Percentiles rank a stretch among this genome's conserved stretches.
These are phyloP conservation scores for Drosophila testacea DNA, from an alignment of 2,888 invertebrate species.

Conservation along the genomic window DNA sequence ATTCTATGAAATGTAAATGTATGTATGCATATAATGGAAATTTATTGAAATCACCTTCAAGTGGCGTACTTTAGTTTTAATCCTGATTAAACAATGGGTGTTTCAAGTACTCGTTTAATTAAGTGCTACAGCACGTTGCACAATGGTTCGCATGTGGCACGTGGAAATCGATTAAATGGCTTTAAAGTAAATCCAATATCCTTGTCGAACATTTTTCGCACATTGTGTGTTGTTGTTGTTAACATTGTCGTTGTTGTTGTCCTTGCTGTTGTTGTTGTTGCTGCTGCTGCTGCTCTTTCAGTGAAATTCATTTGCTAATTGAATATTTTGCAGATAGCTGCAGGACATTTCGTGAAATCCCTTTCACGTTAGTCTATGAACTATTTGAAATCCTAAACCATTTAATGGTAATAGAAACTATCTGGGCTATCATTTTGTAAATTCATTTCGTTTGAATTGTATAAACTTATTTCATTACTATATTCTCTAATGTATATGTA, in stretches of 20 bases:
- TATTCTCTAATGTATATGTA: background rate
- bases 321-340: conserved; percentile 36
- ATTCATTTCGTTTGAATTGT: background rate
- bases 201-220: conserved; percentile 7
- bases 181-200: conserved; percentile 28
- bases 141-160: conserved; percentile 10
- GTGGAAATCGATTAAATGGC: conserved; percentile 26
- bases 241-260: conserved; percentile 4
- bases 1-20: background rate
- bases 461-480: conserved; percentile 1
- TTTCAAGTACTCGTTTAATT: conserved; percentile 5
- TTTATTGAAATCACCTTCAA: background rate
- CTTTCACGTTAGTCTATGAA: background rate
- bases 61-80: background rate
- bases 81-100: background rate
- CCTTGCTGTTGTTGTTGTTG: background rate
- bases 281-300: conserved; percentile 22
- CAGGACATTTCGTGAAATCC: conserved; percentile 6
- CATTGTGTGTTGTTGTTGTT: too few relatives aligned
- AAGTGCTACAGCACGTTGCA: conserved; percentile 18
- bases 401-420: background rate
- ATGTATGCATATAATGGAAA: background rate
- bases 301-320: conserved; percentile 40
- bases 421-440: background rate
- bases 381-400: background rate